Conservation (phyloP, 2,888 invertebrate genomes). For the Archips xylosteana region DNA sequence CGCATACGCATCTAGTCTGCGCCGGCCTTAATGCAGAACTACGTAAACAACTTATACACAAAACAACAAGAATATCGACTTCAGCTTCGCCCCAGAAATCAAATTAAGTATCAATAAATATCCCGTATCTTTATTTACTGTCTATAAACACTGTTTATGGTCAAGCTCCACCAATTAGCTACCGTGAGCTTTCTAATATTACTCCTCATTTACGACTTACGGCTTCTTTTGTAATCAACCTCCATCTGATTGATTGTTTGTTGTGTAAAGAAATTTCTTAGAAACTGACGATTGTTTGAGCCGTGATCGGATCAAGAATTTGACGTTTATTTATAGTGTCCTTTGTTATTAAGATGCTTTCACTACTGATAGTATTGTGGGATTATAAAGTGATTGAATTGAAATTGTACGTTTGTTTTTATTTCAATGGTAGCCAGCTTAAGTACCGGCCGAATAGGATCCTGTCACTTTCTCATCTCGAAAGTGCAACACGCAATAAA, state of each 20-base stretch:
- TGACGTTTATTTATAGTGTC: constrained; percentile 38
- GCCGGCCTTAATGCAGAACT: no score
- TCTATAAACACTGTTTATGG: constrained; percentile 39
- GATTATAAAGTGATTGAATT: constrained; percentile 34
- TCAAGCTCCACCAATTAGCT: constrained; percentile 46
- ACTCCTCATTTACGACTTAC: constrained; percentile 43
- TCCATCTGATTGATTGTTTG: constrained; percentile 21
- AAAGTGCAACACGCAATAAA: neutral
- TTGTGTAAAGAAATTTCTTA: constrained; percentile 38
- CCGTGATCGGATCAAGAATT: constrained; percentile 36
- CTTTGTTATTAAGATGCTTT: constrained; percentile 38
- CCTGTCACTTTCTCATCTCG: constrained; percentile 2
- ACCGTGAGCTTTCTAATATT: constrained; percentile 51
- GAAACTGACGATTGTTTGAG: constrained; percentile 27
- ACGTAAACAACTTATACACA: neutral
- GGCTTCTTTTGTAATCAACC: constrained; percentile 43
- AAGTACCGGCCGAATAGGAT: neutral
- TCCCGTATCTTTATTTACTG: constrained; percentile 42
- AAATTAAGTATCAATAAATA: constrained; percentile 17
- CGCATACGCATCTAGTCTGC: no score
- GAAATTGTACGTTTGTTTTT: constrained; percentile 17
- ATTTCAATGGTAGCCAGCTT: constrained; percentile 4
- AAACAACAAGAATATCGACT: constrained; percentile 8
- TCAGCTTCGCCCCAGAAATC: constrained; percentile 11
- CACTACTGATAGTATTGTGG: constrained; percentile 39